Evolutionary conservation across 2,113 vertebrate species (phyloP).

Genomic region (mouse (Mus musculus)): GRCm39 chr14:100307001-100307500

Average conservation of each 20-base stretch:
- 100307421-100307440: not conserved
- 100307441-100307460: not conserved
- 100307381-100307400: not conserved
- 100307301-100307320: not conserved
- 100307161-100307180: no score
- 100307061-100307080: fast-evolving
- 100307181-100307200: not conserved
- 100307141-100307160: no score
- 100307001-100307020: not conserved
- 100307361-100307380: no score
- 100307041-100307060: not conserved
- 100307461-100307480: not conserved
- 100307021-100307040: not conserved
- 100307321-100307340: not conserved
- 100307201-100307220: no score
- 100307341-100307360: not conserved
- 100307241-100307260: not conserved
- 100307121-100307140: no score
- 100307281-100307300: not conserved
- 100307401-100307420: no score
- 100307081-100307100: not conserved
- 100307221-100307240: not conserved
- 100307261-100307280: not conserved
- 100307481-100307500: not conserved
- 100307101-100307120: not conserved